phyloP scores from a whole-genome alignment of 1,140 invertebrate genomes.

The Oncopodura yosiiana region DNA sequence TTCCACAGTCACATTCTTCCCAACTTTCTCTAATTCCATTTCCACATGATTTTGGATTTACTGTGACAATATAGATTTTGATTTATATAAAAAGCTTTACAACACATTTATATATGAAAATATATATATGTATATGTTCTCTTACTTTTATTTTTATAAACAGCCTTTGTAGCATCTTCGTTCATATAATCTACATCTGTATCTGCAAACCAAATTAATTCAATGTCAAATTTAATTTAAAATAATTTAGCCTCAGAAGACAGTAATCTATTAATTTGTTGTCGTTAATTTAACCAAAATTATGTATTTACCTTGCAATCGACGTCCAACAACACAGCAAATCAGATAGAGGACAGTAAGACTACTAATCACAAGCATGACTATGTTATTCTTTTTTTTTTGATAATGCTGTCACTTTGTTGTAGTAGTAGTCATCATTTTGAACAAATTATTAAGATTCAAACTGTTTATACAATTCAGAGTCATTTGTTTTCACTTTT shows the following conservation, averaged over 20 bases:
- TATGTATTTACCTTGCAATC: constrained; percentile 10
- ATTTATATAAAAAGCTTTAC: neutral
- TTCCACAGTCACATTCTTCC: constrained; percentile 89
- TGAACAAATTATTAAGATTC: neutral
- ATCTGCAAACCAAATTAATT: neutral
- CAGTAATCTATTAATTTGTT: neutral
- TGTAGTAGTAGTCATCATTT: neutral
- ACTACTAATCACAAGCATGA: neutral
- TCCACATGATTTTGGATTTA: constrained; percentile 17
- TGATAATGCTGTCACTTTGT: constrained; percentile 3
- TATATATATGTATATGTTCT: neutral
- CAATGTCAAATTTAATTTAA: neutral
- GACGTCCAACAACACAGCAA: constrained; percentile 6
- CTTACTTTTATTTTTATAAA: neutral
- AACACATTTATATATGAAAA: neutral
- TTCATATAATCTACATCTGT: constrained; percentile 5
- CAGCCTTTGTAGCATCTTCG: neutral
- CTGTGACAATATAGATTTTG: neutral
- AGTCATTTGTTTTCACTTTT: too few species aligned
- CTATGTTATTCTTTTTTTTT: constrained; percentile 1
- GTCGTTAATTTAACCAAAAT: too few species aligned
- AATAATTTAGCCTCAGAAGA: neutral
- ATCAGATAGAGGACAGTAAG: neutral
- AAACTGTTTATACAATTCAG: constrained; percentile 9
- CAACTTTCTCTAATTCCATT: constrained; percentile 69